phyloP scores from a whole-genome alignment of 2,888 invertebrate genomes.

The Pristionchus maxplancki region DNA sequence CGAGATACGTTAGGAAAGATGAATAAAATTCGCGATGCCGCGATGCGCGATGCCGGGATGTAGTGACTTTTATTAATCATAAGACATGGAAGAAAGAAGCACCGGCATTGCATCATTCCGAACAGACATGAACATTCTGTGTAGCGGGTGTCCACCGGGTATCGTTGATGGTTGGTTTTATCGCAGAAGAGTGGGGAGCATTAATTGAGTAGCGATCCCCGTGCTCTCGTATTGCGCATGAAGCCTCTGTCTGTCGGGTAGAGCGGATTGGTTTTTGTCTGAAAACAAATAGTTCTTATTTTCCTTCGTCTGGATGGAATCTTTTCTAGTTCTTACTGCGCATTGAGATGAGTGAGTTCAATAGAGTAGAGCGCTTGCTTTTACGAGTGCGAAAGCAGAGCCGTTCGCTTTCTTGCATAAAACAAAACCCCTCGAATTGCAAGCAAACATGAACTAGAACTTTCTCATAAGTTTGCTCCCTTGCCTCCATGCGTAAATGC shows the following conservation, averaged over 20 bases:
- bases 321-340: background rate
- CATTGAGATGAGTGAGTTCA: background rate
- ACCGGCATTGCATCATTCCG: too few species aligned
- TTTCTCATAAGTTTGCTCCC: slow-evolving; percentile 1
- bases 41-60: too few species aligned
- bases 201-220: background rate
- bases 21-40: background rate
- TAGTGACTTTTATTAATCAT: too few species aligned
- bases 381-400: background rate
- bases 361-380: background rate
- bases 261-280: background rate
- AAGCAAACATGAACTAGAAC: slow-evolving; percentile 20
- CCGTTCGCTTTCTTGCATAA: background rate
- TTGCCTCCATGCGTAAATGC: background rate
- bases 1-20: background rate
- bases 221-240: background rate
- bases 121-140: background rate
- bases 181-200: too few species aligned
- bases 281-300: background rate
- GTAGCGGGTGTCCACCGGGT: background rate
- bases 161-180: too few species aligned
- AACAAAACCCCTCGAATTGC: background rate
- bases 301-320: background rate
- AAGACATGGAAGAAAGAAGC: too few species aligned
- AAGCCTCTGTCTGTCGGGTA: background rate